These are phyloP conservation scores for Calephelis nemesis DNA, from an alignment of 1,140 invertebrate species.

Conservation along the genomic window DNA sequence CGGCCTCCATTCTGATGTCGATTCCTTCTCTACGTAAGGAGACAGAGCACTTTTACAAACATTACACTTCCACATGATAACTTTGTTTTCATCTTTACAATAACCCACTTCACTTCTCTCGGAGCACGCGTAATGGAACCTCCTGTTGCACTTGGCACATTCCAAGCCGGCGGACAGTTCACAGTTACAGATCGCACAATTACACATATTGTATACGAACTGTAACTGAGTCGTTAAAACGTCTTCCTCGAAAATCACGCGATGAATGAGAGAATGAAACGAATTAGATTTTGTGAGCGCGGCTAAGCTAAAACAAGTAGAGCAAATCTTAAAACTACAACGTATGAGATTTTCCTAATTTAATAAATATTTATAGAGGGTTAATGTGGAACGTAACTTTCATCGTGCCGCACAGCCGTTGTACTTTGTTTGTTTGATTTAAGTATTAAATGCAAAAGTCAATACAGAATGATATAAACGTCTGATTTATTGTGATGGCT, in stretches of 20 bases:
- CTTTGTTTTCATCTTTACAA: not conserved
- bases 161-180: not conserved
- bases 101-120: constrained; percentile 1
- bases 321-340: constrained; percentile 6
- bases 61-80: constrained; percentile 5
- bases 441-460: too few species aligned
- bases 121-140: constrained; percentile 8
- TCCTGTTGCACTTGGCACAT: not conserved
- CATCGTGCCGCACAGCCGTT: not conserved
- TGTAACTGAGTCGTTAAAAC: not conserved
- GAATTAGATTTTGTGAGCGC: not conserved
- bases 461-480: too few species aligned
- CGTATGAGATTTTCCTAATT: constrained; percentile 7
- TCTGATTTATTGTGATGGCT: too few species aligned
- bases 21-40: not conserved
- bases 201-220: not conserved
- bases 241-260: constrained; percentile 10
- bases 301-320: not conserved
- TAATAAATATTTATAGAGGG: constrained; percentile 9
- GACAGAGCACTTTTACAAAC: not conserved
- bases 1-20: not conserved
- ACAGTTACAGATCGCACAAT: constrained; percentile 9
- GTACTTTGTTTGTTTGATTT: too few species aligned
- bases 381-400: not conserved
- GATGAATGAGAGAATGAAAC: constrained; percentile 6